Conservation (phyloP, 2,797 vertebrate genomes). For the Halcyon badia region DNA sequence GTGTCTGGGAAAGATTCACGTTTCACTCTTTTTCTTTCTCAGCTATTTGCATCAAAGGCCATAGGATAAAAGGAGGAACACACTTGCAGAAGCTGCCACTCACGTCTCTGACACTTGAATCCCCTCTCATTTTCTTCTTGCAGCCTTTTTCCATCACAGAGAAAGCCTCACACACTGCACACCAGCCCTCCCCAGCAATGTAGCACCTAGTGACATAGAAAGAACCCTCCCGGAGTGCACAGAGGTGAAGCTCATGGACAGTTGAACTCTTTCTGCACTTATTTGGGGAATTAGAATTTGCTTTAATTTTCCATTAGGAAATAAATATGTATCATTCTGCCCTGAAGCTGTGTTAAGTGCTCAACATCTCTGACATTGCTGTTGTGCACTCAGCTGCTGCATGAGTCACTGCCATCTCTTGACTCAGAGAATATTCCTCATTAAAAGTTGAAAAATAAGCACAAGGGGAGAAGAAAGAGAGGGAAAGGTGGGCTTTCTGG, state of each 20-base stretch:
- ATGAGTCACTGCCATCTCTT: not conserved
- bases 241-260: not conserved
- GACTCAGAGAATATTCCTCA: not conserved
- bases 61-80: not conserved
- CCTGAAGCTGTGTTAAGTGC: not conserved
- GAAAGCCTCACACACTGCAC: not conserved
- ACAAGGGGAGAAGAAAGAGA: not conserved
- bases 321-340: not conserved
- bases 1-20: not conserved
- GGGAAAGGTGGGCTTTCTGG: not conserved
- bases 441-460: not conserved
- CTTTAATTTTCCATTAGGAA: not conserved
- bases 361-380: not conserved
- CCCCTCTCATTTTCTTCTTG: not conserved
- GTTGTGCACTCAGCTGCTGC: not conserved
- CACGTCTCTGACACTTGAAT: not conserved
- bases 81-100: not conserved
- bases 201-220: not conserved
- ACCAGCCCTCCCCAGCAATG: not conserved
- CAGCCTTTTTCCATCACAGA: not conserved
- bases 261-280: not conserved
- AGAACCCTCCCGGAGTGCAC: not conserved
- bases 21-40: not conserved
- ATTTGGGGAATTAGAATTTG: not conserved
- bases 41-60: not conserved